phyloP scores from a whole-genome alignment of 2,797 vertebrate genomes.

The Esox masquinongy region DNA sequence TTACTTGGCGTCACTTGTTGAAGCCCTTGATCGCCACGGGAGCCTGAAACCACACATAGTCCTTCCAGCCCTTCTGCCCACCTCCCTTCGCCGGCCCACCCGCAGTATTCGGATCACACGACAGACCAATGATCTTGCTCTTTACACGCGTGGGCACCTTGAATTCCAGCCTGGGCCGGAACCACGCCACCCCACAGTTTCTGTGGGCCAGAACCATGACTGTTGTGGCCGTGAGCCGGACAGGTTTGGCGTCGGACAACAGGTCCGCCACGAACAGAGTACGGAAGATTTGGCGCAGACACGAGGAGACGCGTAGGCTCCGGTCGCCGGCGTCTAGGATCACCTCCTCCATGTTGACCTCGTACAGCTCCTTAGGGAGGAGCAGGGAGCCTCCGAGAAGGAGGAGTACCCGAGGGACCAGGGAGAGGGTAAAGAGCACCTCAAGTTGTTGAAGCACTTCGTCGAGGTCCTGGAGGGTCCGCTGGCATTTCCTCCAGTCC shows the following conservation, averaged over 20 bases:
- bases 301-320: slow-evolving; percentile 78
- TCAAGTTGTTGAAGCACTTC: slow-evolving; percentile 85
- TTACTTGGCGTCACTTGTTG: slow-evolving; percentile 43
- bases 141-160: slow-evolving; percentile 83
- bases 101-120: slow-evolving; percentile 63
- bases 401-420: slow-evolving; percentile 88
- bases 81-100: slow-evolving; percentile 16
- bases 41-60: slow-evolving; percentile 96
- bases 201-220: slow-evolving; percentile 88
- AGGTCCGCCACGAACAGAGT: slow-evolving; percentile 88
- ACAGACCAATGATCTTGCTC: slow-evolving; percentile 80
- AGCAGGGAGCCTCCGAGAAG: slow-evolving; percentile 85
- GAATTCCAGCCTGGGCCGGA: slow-evolving; percentile 90
- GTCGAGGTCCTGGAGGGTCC: slow-evolving; percentile 83
- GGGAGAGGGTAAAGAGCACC: slow-evolving; percentile 85
- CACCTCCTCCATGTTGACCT: slow-evolving; percentile 89
- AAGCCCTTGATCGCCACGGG: slow-evolving; percentile 88
- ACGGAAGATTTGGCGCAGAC: slow-evolving; percentile 88
- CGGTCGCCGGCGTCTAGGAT: slow-evolving; percentile 65
- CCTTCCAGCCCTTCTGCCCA: slow-evolving; percentile 66
- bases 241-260: slow-evolving; percentile 83
- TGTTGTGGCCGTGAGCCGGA: slow-evolving; percentile 79
- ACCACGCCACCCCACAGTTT: slow-evolving; percentile 88
- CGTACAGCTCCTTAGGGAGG: slow-evolving; percentile 89
- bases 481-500: slow-evolving; percentile 79